Evolutionary conservation across 2,113 vertebrate genomes (phyloP), one percentile per base, ranked within the genome.

Genomic region (Micronisus gabar): DNA sequence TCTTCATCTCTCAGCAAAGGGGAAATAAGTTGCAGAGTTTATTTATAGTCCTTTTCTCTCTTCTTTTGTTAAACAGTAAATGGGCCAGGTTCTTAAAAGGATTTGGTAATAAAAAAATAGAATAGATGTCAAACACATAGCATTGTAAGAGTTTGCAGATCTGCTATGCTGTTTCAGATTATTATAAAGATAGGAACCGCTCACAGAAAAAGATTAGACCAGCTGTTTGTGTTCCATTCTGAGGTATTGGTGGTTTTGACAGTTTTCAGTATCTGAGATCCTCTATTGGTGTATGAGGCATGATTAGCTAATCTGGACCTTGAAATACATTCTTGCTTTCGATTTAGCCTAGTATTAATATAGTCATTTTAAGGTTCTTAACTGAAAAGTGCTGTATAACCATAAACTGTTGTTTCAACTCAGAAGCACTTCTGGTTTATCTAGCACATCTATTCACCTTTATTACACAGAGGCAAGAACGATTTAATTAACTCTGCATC

Each of bases 1-100:
- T 94, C 80, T 97, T 96, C 91, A 85, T 92, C 78, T 96, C 92
- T 95, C 95, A 96, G 86, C 73, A 98, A 92, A 94, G 86, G 73
- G 67, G 68, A 95, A 95, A 84, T 89, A 97, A 95, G 89, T 94
- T 67, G 17, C 70, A 84, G 90, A 81, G 86, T 84, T 95, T 96
- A 92, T 93, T 75, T 95, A 95, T 92, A 95, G 81, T 75, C 36
- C 26, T 86, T 86, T 93, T 67, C 32, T 63, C 47, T 93, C 61
- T 50, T 79, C 79, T 88, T 97, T 86, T 90, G 45, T 94, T 95
- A 72, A 82, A 68, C 38, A 74, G 22, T 79, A 97, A 91, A 75
- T 92, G 68, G 70, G 41, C 32, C 67, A 96, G 86, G 97, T 95
- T 97, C 96, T 81, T 86, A 72, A 88, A 97, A 95, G 50, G 71